Base-by-base conservation (phyloP, 2,888 invertebrate species). In the Polylopha cassiicola region DNA sequence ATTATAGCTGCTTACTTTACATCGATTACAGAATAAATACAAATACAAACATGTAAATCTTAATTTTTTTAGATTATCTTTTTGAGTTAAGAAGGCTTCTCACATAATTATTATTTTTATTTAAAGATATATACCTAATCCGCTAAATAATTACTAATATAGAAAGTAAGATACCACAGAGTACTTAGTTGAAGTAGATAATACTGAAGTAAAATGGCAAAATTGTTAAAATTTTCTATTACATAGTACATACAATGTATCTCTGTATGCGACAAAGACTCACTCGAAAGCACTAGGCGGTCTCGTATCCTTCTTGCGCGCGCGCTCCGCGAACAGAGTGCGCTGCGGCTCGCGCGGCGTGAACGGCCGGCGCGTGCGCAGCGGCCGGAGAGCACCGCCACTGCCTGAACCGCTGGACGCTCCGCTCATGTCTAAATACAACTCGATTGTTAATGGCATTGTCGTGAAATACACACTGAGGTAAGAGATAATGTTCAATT, bases 361-460 rank as follows among this genome's bases (percentile, higher is more conserved):
- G 68, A 91, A 94, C 4, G 95, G 95, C n/a, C 95, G 87, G 39
- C 92, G 90, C 29, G 95, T 95, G 61, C 91, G 90, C 44, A 95
- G 85, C 26, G 91, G 88, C 17, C 90, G 76, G 46, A 70, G 84
- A 51, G 53, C 80, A 23, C 73, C 73, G 17, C 68, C 52, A 8
- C 55, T 55, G 26, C 49, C 51, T 2, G 58, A 57, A 4, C 50
- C 52, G 23, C 60, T 57, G 10, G 71, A 52, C 6, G 64, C 50
- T 5, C 61, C 57, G 45, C 64, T 73, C 78, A 77, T 72, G 42
- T 80, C 82, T 81, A 55, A 2, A 1, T 18, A 43, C 21, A 41
- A 28, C 21, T 10, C 8, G 7, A 18, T 8, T 27, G 8, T 9
- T n/a, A 15, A 15, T 28, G 14, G 14, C 16, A 13, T 29, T 29